Evolutionary conservation across 2,113 vertebrate species (phyloP), one percentile per base, ranked within the genome.

Genomic region (Mystacornis crossleyi): DNA sequence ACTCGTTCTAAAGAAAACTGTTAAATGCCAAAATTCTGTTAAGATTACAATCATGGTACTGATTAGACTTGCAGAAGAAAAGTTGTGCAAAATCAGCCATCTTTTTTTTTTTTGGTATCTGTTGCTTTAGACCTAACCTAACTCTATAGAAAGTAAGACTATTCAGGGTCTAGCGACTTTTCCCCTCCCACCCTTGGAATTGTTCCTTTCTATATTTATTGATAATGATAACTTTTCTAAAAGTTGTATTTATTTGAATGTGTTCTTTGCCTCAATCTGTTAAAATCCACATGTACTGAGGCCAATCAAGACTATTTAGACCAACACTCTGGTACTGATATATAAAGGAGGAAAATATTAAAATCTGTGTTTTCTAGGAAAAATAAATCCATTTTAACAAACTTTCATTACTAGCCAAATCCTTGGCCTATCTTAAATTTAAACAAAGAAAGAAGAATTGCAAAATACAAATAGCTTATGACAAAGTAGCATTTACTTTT

Each of bases 111-210:
- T 14, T 25, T 50, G 18, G 5, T 28, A 62, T 12, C 42, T 83
- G 6, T 26, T 83, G 12, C 3, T 67, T 82, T 54, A 89, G 31
- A 14, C 20, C 7, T 78, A 50, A 48, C 1, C 10, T 45, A 47
- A 42, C 4, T 34, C 31, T 43, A 15, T 4, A 47, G 14, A 16
- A 69, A 19, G 5, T 43, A 74, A 50, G 5, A 40, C 5, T 55
- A 38, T 33, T 70, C 42, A 38, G 10, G 19, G 29, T 53, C 12
- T 26, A 74, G 36, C 1, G 2, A 40, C 5, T 2, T 48, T 81
- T 42, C 4, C 20, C 9, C 9, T 42, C 6, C 14, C 2, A 0
- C 2, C 2, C 3, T 4, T 43, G 17, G 8, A 34, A 66, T 7
- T 40, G 1, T 38, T 82, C 16, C 4, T 66, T 50, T 82, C 6